Evolutionary conservation across 2,888 invertebrate genomes (phyloP), one percentile per base, ranked within the genome.

Genomic region (Aproaerema taeniolella): DNA sequence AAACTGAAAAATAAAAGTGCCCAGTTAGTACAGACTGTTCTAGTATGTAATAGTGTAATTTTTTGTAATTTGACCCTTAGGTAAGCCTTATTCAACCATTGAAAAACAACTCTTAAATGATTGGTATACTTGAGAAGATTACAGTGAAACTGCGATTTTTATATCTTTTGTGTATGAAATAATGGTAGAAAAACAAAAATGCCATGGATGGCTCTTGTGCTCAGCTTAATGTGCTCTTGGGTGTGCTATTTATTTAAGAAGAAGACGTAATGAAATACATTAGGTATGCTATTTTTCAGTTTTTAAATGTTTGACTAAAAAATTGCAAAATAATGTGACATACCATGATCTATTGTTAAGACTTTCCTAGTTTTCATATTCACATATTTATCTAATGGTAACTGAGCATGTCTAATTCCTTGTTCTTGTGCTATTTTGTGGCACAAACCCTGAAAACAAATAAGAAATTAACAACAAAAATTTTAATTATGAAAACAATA

Each of bases 291-390:
- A n/a, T n/a, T 20, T 20, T 20, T 20, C 20, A 20, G 7, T 20
- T 20, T 20, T 20, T 20, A 20, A 6, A 20, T 6, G 20, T 6
- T 6, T 20, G 20, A 6, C 4, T 20, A 20, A 6, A 20, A 20
- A 4, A 20, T 26, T 26, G 26, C 4, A 20, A 20, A 26, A 9
- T 26, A 26, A 26, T 26, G n/a, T 26, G 32, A 52, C 61, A 73
- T 83, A 95, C 95, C 98, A 88, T 99, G 99, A 79, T 97, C 96
- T 52, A 99, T 94, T 29, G 98, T 96, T 41, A 99, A 88, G 35
- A 99, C 98, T 83, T 95, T 95, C 55, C 98, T 90, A 4, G 95
- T 93, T 77, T 95, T 95, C 93, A 99, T 93, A 60, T 93, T 91
- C 31, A 99, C 90, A 85, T 93, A 94, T 73, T 97, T 93, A 48